phyloP scores from a whole-genome alignment of 2,797 vertebrate species.

The Rachycentron canadum region DNA sequence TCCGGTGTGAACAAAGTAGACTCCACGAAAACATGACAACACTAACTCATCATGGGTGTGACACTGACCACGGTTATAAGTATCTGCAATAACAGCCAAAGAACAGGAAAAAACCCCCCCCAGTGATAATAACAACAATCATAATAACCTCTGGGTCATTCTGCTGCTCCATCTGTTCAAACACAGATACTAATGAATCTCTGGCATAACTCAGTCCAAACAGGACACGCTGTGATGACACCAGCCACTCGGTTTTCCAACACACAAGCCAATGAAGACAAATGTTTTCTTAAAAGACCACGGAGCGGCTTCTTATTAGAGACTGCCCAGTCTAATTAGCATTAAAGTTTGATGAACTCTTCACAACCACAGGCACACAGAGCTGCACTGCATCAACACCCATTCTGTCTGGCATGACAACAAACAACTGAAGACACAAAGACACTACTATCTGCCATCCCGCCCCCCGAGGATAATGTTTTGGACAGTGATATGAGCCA shows the following conservation, averaged over 20 bases:
- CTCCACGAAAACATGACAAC: conserved; percentile 31
- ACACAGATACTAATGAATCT: conserved; percentile 52
- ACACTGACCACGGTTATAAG: conserved; percentile 27
- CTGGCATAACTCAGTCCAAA: conserved; percentile 33
- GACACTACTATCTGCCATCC: conserved; percentile 50
- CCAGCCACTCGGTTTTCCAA: neutral
- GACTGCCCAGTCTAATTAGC: conserved; percentile 66
- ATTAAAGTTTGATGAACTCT: conserved; percentile 80
- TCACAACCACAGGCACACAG: conserved; percentile 51
- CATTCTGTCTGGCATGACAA: conserved; percentile 76
- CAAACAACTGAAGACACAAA: conserved; percentile 76
- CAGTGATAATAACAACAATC: conserved; percentile 6
- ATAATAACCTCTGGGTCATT: conserved; percentile 14
- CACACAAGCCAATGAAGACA: conserved; percentile 22
- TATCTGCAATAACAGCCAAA: conserved; percentile 9
- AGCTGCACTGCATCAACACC: conserved; percentile 67
- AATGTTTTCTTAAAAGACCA: conserved; percentile 52
- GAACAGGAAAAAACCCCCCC: neutral
- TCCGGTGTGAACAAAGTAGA: conserved; percentile 44
- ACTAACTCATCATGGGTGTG: neutral
- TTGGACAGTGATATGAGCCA: conserved; percentile 62
- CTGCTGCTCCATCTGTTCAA: conserved; percentile 53
- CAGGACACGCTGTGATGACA: neutral
- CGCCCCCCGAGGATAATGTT: conserved; percentile 53
- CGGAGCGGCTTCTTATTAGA: conserved; percentile 52